Evolutionary conservation across 2,113 vertebrate species (phyloP).

Genomic region (Cyprinodon brontotheroides): DNA sequence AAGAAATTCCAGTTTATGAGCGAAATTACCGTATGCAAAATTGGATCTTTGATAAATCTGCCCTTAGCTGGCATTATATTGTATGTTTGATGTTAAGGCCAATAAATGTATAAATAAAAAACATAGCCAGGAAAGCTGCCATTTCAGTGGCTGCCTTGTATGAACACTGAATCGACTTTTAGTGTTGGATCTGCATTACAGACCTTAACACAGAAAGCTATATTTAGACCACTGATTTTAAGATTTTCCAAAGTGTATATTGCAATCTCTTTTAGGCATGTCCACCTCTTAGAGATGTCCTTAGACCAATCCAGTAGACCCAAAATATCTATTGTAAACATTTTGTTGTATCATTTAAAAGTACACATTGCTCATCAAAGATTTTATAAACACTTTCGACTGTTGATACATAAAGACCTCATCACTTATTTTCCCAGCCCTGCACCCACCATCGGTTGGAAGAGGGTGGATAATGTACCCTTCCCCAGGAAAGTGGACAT

Average conservation of each 20-base stretch:
- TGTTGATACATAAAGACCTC: not conserved
- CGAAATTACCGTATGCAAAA: too few species aligned
- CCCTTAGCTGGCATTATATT: not conserved
- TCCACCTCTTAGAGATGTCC: not conserved
- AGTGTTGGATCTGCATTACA: not conserved
- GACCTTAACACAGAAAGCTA: not conserved
- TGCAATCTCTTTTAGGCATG: not conserved
- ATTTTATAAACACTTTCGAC: not conserved
- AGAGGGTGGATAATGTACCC: slow-evolving; percentile 85
- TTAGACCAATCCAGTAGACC: too few species aligned
- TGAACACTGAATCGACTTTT: not conserved
- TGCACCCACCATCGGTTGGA: slow-evolving; percentile 91
- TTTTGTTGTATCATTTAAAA: not conserved
- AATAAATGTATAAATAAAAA: not conserved
- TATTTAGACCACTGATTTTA: not conserved
- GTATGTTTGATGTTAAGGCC: not conserved
- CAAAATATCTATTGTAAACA: not conserved
- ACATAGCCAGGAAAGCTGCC: not conserved
- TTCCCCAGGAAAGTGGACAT: slow-evolving; percentile 90
- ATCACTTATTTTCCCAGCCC: slow-evolving; percentile 78
- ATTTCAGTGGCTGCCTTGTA: not conserved
- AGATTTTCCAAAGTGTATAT: not conserved
- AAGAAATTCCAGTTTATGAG: too few species aligned
- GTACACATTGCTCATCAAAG: not conserved
- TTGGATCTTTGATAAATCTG: not conserved